Percentiles rank a stretch among this genome's conserved stretches.
Conservation (phyloP, 2,113 vertebrate genomes). For the Crocuta crocuta region DNA sequence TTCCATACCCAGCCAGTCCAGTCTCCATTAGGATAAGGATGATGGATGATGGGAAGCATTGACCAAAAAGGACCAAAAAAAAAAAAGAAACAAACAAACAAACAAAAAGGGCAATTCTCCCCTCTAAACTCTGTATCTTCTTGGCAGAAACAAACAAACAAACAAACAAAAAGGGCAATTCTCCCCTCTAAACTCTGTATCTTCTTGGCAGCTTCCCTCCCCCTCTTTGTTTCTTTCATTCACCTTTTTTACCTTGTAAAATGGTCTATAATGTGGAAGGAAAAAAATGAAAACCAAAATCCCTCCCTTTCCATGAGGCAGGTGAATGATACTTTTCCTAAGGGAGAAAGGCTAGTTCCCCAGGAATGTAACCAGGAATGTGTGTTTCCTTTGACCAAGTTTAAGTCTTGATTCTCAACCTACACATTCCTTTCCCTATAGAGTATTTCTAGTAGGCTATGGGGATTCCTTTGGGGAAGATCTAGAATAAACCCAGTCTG, state of each 20-base stretch:
- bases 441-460: neutral
- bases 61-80: accelerated
- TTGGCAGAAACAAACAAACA: neutral
- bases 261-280: neutral
- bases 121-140: neutral
- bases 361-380: neutral
- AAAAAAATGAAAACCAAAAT: neutral
- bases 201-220: neutral
- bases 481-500: neutral
- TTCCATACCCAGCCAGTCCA: too few relatives aligned
- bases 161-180: too few relatives aligned
- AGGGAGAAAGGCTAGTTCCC: neutral
- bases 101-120: neutral
- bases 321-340: neutral
- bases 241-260: neutral
- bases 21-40: neutral
- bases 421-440: neutral
- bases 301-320: neutral
- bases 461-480: neutral
- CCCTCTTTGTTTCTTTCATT: neutral
- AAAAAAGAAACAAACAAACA: too few relatives aligned
- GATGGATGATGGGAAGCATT: accelerated
- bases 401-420: neutral
- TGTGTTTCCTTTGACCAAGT: neutral
- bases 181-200: neutral